Percentiles rank a stretch among this genome's conserved stretches.
Conservation (phyloP, 2,797 vertebrate genomes). For the Myotis daubentonii region DNA sequence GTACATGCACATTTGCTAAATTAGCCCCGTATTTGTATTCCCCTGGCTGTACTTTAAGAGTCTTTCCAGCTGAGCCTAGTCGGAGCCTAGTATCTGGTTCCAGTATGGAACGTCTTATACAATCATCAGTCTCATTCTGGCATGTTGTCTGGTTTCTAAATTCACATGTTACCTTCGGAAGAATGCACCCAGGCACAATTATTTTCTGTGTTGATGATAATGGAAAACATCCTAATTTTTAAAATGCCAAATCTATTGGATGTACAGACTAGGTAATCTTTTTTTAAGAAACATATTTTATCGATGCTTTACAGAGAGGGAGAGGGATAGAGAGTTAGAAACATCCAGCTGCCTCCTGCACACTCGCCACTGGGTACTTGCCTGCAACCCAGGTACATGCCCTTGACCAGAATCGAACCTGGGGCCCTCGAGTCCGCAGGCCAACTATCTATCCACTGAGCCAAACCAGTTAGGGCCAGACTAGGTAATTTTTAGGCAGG, state of each 20-base stretch:
- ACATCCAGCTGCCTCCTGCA: too few relatives aligned
- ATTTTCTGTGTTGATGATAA: background rate
- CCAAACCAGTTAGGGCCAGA: background rate
- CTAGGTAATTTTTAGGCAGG: slow-evolving; percentile 20
- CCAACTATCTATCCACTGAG: too few relatives aligned
- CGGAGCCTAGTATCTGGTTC: background rate
- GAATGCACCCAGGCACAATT: background rate
- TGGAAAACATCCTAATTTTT: slow-evolving; percentile 13
- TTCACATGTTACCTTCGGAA: background rate
- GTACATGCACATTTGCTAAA: background rate
- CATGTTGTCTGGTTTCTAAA: slow-evolving; percentile 3
- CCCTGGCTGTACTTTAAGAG: background rate
- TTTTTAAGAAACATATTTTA: too few relatives aligned
- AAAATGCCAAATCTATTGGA: slow-evolving; percentile 52
- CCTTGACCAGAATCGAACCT: too few relatives aligned
- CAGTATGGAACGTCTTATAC: background rate
- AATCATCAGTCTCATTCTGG: background rate
- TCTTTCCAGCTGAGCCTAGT: background rate
- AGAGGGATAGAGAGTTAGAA: too few relatives aligned
- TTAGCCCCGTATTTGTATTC: background rate
- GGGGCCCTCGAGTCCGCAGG: too few relatives aligned
- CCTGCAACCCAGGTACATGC: too few relatives aligned
- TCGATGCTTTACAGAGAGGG: too few relatives aligned
- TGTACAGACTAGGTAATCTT: slow-evolving; percentile 3
- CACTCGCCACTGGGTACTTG: too few relatives aligned